Conservation (phyloP, 2,113 vertebrate species). For the Ranitomeya variabilis region DNA sequence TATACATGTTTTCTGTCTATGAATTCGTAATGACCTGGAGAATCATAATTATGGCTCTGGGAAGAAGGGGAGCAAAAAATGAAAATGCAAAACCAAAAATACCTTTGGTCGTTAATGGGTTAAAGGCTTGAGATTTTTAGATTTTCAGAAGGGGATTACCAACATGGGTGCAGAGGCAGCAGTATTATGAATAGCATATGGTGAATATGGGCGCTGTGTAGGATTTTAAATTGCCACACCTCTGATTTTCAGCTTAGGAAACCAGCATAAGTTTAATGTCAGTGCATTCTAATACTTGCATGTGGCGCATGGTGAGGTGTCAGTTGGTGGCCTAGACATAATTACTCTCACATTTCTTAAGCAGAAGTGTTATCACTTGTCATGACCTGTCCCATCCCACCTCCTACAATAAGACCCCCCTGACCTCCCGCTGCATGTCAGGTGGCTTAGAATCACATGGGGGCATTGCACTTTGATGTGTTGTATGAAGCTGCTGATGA, state of each 20-base stretch:
- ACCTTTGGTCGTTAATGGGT: too few relatives aligned
- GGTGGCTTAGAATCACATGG: slow-evolving; percentile 48
- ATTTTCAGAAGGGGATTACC: too few relatives aligned
- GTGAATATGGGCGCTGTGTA: neutral
- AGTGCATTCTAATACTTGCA: neutral
- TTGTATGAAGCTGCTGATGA: slow-evolving; percentile 44
- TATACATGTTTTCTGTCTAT: too few relatives aligned
- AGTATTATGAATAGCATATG: neutral
- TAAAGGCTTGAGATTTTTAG: too few relatives aligned
- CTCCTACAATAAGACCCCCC: slow-evolving; percentile 4
- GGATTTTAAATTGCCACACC: neutral
- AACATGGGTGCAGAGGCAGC: too few relatives aligned
- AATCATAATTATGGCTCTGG: too few relatives aligned
- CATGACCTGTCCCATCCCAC: slow-evolving; percentile 14
- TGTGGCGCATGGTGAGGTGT: neutral
- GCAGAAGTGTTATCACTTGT: slow-evolving; percentile 29
- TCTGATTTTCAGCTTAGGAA: neutral
- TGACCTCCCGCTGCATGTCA: slow-evolving; percentile 46
- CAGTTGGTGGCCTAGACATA: slow-evolving; percentile 22
- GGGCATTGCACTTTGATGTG: slow-evolving; percentile 53
- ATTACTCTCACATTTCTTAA: slow-evolving; percentile 22
- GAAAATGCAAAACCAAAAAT: too few relatives aligned
- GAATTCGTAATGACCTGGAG: too few relatives aligned
- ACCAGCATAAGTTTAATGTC: neutral
- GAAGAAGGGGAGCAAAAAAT: too few relatives aligned